Base-by-base conservation (phyloP, 2,113 vertebrate genomes). In the Elephantulus edwardii region DNA sequence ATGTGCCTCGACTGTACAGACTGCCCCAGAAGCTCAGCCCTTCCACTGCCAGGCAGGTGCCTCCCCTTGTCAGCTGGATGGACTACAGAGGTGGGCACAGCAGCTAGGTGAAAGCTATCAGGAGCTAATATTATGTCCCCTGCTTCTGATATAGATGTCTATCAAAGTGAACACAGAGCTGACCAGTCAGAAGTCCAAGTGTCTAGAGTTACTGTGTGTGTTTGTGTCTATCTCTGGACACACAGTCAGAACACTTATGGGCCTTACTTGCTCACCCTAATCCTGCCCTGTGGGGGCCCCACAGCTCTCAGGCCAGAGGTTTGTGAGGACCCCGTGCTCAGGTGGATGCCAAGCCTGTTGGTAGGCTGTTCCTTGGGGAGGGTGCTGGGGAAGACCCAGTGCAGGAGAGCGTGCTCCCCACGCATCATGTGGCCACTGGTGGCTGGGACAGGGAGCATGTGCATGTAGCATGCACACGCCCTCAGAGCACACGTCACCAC, bases 321-420 rank as follows among this genome's bases (percentile, higher is more conserved):
- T 48, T n/a, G 8, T 14, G 19, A 76, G 50, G 52, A 28, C 77
- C 4, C 0, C 1, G 3, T 4, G 9, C 9, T 77, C 58, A 26
- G n/a, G 33, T 60, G 24, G 74, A 87, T 28, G 58, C n/a, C 44
- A 14, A n/a, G 40, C 12, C 38, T 40, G 11, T 42, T 4, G 76
- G 20, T 42, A 5, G 76, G 20, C 16, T 7, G n/a, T 52, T 54
- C 35, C 20, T 68, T 9, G 5, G 26, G 46, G 64, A 71, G 33
- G 83, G 26, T 11, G 2, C 52, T 0, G 0, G 38, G 20, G 35
- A 50, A 71, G 70, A 24, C 13, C 46, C n/a, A 33, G 19, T 0
- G 9, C 56, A 56, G 6, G 40, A 86, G 30, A 40, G 16, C 24
- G 4, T 1, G 5, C 8, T 12, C 35, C 40, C 71, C 26, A 48